Evolutionary conservation across 2,888 invertebrate genomes (phyloP), one percentile per base, ranked within the genome.

Genomic region (Erebia epiphron): DNA sequence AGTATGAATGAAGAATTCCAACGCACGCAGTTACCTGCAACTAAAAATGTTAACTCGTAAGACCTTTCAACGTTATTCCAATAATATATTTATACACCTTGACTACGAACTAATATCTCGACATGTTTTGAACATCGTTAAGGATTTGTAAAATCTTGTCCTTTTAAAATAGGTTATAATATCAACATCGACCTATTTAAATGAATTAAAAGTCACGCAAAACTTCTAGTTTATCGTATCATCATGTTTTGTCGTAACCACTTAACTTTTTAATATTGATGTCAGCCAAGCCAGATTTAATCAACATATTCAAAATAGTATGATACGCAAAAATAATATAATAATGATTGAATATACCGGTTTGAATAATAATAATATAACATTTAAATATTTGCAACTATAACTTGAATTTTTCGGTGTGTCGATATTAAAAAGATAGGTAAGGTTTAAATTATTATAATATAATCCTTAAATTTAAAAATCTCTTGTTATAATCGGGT

Each of bases 21-120:
- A 14, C 66, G 43, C 10, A 66, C 56, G 14, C 57, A 69, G 73
- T 73, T 70, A 73, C 70, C 73, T 70, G 56, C 70, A 41, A 57
- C 26, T 41, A 54, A 61, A 14, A 46, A 63, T 54, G 54, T 63
- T 52, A 41, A 35, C 54, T 50, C 43, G 67, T 68, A 70, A 67
- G 64, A 70, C 54, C 60, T 50, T 58, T 61, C 50, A 41, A 64
- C 13, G 41, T 41, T 54, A 52, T 54, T 64, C 64, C 64, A 64
- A 35, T 54, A 35, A 41, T 62, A 54, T 64, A 64, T 52, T 64
- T 64, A 52, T 64, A 63, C 63, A 63, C 11, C n/a, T 63, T 50
- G 26, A 63, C 49, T 41, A 43, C 16, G n/a, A 16, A 64, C 18
- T 52, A 21, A 49, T 50, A 52, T 35, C 64, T 64, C 16, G 21